These are phyloP conservation scores for Spheniscus mendiculus DNA, from an alignment of 2,113 vertebrate species.

Conservation along the genomic window DNA sequence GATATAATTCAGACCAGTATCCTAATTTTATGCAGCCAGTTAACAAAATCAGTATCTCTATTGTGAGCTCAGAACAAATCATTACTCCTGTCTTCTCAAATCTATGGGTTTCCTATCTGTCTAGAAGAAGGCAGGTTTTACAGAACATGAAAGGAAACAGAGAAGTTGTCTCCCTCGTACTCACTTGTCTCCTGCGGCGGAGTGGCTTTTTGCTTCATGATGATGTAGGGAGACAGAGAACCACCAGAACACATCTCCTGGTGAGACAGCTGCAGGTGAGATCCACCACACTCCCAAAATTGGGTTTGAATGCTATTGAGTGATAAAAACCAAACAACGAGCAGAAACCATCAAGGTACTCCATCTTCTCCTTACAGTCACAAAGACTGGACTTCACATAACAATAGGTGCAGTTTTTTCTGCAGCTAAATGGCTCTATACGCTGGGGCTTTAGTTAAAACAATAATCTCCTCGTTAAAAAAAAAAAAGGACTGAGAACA, in stretches of 20 bases:
- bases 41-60: neutral
- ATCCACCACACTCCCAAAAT: neutral
- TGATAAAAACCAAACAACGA: neutral
- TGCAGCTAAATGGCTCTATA: neutral
- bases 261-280: neutral
- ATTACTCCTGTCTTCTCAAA: neutral
- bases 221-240: neutral
- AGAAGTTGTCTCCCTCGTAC: accelerated
- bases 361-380: neutral
- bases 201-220: neutral
- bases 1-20: neutral
- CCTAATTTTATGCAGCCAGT: neutral
- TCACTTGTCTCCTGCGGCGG: neutral
- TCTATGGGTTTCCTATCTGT: neutral
- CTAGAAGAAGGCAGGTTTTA: neutral
- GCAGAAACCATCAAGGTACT: neutral
- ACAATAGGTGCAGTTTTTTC: neutral
- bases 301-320: neutral
- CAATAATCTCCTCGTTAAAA: neutral
- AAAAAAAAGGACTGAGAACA: neutral
- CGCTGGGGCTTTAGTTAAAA: neutral
- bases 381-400: neutral
- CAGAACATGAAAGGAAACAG: neutral
- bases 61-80: neutral
- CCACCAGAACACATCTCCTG: neutral